Percentiles rank a stretch among this genome's conserved stretches.
Conservation (phyloP, 2,797 vertebrate species). For the Phalloptychus januarius region DNA sequence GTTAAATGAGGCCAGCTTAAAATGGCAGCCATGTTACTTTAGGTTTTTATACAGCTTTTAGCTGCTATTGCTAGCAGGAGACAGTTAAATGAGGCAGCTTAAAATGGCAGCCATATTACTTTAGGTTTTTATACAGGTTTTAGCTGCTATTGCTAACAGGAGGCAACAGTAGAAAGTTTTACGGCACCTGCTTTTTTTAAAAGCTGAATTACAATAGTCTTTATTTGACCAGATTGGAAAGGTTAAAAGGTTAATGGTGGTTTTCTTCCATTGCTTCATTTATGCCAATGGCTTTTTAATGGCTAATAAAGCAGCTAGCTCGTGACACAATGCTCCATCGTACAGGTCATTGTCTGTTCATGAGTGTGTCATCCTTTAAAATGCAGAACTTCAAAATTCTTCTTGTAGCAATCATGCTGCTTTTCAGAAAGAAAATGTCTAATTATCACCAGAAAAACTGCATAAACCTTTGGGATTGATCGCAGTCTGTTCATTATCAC, state of each 20-base stretch:
- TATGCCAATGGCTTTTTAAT: background rate
- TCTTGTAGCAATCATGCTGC: background rate
- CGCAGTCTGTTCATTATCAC: background rate
- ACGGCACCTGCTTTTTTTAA: no score
- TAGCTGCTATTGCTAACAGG: background rate
- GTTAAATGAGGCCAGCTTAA: background rate
- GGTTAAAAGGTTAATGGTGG: background rate
- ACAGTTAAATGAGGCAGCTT: no score
- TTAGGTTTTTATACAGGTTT: background rate
- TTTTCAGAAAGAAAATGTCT: background rate
- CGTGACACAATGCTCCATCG: background rate
- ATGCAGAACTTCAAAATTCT: background rate
- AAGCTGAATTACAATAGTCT: no score
- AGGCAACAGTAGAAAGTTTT: background rate
- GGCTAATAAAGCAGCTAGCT: background rate
- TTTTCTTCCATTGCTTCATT: background rate
- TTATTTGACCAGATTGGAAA: background rate
- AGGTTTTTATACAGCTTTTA: no score
- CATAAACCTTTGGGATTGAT: background rate
- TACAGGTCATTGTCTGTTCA: background rate
- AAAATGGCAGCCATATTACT: background rate
- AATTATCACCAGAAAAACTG: background rate
- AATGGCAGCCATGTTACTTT: background rate
- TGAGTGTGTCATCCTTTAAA: background rate
- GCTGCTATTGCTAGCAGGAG: no score